Evolutionary conservation across 2,888 invertebrate species (phyloP).

Genomic region (Melangyna quadrimaculata): DNA sequence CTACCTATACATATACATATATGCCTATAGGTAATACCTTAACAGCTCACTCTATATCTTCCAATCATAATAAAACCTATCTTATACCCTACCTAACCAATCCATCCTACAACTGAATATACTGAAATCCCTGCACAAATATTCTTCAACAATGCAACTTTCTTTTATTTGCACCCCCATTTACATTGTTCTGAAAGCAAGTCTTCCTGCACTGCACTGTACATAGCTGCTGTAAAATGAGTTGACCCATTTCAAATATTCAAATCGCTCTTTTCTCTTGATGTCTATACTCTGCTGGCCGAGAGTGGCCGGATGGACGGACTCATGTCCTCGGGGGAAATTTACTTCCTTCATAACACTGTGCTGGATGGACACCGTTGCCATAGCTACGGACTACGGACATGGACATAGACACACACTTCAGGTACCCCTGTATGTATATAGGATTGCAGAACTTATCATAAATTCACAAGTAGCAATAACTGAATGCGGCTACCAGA

Average conservation of each 20-base stretch:
- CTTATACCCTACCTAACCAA: not conserved
- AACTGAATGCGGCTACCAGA: not conserved
- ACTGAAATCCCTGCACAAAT: constrained; percentile 38
- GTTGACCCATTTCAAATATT: constrained; percentile 66
- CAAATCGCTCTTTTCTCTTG: constrained; percentile 44
- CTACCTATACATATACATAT: not conserved
- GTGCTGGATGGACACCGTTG: constrained; percentile 11
- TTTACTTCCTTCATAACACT: constrained; percentile 51
- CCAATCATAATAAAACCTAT: constrained; percentile 35
- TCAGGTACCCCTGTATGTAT: too few species aligned
- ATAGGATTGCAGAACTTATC: constrained; percentile 49
- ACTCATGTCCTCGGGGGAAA: constrained; percentile 58
- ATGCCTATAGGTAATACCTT: not conserved
- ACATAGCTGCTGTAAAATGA: not conserved
- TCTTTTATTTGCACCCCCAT: constrained; percentile 49
- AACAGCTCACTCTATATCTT: not conserved
- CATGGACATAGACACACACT: constrained; percentile 24
- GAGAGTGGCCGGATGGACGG: constrained; percentile 11
- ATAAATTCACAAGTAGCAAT: constrained; percentile 54
- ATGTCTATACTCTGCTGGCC: constrained; percentile 1
- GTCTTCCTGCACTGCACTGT: not conserved
- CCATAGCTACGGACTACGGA: not conserved
- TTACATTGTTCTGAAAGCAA: constrained; percentile 43
- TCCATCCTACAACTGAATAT: not conserved
- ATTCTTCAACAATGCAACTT: constrained; percentile 60